These are phyloP conservation scores for Mesembrinibis cayennensis DNA, from an alignment of 2,113 vertebrate genomes.

Conservation along the genomic window DNA sequence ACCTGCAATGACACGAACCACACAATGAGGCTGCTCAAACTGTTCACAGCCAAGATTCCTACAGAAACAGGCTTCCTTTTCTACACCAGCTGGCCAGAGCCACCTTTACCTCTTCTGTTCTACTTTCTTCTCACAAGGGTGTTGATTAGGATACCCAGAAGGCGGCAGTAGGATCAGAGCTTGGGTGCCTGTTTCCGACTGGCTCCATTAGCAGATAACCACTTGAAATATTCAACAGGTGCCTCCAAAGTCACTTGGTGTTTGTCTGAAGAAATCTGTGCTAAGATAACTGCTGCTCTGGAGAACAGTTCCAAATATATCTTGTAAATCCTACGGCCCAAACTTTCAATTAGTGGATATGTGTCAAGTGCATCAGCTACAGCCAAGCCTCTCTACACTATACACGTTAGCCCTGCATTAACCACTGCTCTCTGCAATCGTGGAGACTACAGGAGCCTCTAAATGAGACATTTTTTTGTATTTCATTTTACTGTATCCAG, in stretches of 20 bases:
- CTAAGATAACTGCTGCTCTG: not conserved
- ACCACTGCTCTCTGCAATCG: not conserved
- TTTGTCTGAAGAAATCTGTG: not conserved
- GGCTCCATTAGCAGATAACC: not conserved
- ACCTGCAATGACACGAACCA: conserved; percentile 66
- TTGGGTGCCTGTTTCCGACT: not conserved
- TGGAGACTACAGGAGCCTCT: not conserved
- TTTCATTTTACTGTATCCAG: not conserved
- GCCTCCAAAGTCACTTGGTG: not conserved
- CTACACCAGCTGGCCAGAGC: not conserved
- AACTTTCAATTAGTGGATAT: not conserved
- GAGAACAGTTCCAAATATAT: not conserved
- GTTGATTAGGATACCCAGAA: not conserved
- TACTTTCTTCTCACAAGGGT: not conserved
- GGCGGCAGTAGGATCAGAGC: not conserved
- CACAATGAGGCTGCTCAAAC: not conserved
- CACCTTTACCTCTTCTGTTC: not conserved
- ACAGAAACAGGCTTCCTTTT: not conserved
- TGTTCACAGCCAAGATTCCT: not conserved
- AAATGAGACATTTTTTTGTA: not conserved
- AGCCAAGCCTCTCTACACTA: not conserved
- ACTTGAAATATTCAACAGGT: not conserved
- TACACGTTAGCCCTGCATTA: not conserved
- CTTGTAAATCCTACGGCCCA: not conserved
- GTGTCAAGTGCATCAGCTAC: not conserved